Percentiles rank a stretch among this genome's conserved stretches.
Evolutionary conservation across 2,113 vertebrate species (phyloP).

Genomic region (Carassius gibelio): DNA sequence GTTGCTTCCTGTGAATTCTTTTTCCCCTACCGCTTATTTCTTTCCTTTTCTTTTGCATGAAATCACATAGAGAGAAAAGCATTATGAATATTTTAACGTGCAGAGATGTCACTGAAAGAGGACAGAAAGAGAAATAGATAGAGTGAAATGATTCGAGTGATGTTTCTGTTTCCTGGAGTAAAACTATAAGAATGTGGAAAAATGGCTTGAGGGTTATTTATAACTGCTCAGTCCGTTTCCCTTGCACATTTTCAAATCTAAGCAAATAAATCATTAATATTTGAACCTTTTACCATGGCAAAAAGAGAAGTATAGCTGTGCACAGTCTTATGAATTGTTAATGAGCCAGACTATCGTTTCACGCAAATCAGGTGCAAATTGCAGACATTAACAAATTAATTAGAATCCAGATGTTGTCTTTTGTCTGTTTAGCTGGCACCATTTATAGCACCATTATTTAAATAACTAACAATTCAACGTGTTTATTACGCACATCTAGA

Average conservation of each 20-base stretch:
- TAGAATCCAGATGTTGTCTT: neutral
- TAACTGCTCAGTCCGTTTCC: slow-evolving; percentile 22
- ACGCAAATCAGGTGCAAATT: slow-evolving; percentile 31
- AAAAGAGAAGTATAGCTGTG: slow-evolving; percentile 29
- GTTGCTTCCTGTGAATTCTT: neutral
- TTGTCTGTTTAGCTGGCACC: neutral
- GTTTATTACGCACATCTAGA: neutral
- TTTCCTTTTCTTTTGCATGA: neutral
- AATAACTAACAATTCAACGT: neutral
- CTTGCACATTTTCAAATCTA: slow-evolving; percentile 44
- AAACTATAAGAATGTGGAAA: neutral
- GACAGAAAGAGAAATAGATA: slow-evolving; percentile 31
- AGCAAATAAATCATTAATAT: slow-evolving; percentile 60
- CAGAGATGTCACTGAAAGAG: slow-evolving; percentile 50
- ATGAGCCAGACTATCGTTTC: slow-evolving; percentile 36
- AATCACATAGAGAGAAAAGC: slow-evolving; percentile 40
- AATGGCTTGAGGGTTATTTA: slow-evolving; percentile 20
- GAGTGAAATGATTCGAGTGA: slow-evolving; percentile 28
- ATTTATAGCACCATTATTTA: neutral
- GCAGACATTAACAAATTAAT: slow-evolving; percentile 22
- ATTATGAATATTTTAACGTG: slow-evolving; percentile 57
- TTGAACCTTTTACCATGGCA: slow-evolving; percentile 45
- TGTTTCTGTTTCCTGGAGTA: slow-evolving; percentile 8
- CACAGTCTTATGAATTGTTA: slow-evolving; percentile 47
- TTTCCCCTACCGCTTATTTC: neutral